A percentile compares a stretch with the other conserved stretches of the same genome.
phyloP scores from a whole-genome alignment of 2,113 vertebrate species.

The Larimichthys crocea region DNA sequence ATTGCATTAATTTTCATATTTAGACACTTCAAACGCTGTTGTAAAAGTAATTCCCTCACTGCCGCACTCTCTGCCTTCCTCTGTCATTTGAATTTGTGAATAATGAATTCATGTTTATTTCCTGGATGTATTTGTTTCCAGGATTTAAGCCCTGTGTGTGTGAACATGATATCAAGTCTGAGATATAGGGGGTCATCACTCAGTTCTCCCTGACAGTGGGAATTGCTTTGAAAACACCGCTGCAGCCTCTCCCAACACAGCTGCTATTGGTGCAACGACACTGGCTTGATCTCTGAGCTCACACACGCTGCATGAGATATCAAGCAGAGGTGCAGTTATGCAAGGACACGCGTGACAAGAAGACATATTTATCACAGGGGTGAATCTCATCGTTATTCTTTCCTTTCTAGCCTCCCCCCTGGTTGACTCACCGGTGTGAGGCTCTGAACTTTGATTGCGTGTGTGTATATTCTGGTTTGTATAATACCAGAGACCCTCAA shows the following conservation, averaged over 20 bases:
- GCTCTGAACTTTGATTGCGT: conserved; percentile 33
- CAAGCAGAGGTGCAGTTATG: conserved; percentile 49
- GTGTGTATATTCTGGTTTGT: neutral
- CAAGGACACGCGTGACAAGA: conserved; percentile 53
- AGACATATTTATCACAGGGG: conserved; percentile 54
- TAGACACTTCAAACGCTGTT: conserved; percentile 17
- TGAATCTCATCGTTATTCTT: conserved; percentile 55
- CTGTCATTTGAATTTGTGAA: conserved; percentile 24
- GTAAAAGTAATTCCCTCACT: conserved; percentile 13
- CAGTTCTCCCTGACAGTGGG: conserved; percentile 54
- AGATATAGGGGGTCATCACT: conserved; percentile 58
- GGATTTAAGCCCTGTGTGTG: conserved; percentile 35
- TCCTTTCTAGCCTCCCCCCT: conserved; percentile 21
- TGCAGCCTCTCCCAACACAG: conserved; percentile 28
- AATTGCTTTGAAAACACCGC: conserved; percentile 55
- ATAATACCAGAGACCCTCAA: conserved; percentile 24
- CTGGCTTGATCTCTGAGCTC: conserved; percentile 23
- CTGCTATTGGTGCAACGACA: conserved; percentile 36
- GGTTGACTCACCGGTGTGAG: conserved; percentile 3
- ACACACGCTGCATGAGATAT: conserved; percentile 50
- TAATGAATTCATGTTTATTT: conserved; percentile 52
- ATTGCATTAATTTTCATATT: conserved; percentile 56
- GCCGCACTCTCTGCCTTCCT: neutral
- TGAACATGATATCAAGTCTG: conserved; percentile 46
- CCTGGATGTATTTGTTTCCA: conserved; percentile 45